Evolutionary conservation across 1,140 invertebrate species (phyloP).

Genomic region (Drosophila trapezifrons): DNA sequence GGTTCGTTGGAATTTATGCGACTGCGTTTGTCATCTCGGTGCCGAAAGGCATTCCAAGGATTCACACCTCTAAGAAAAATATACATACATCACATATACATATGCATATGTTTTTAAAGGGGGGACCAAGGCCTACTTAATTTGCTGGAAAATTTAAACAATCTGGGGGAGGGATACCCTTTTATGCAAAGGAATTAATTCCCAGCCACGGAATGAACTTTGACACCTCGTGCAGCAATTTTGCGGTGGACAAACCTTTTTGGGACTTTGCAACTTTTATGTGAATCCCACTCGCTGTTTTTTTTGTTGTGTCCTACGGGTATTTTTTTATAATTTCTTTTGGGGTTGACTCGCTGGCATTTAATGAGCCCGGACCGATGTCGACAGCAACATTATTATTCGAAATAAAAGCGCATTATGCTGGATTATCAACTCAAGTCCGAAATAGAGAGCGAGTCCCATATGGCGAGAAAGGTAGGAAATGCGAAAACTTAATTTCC

Average conservation of each 20-base stretch:
- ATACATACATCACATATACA: slow-evolving; percentile 13
- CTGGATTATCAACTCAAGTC: slow-evolving; percentile 78
- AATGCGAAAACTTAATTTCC: slow-evolving; percentile 82
- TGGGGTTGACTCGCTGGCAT: slow-evolving; percentile 37
- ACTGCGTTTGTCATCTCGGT: slow-evolving; percentile 69
- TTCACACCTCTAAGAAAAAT: slow-evolving; percentile 67
- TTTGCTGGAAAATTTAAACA: slow-evolving; percentile 83
- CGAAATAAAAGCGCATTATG: slow-evolving; percentile 84
- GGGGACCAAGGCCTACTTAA: slow-evolving; percentile 63
- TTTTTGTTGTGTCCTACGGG: background rate
- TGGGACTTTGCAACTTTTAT: slow-evolving; percentile 60
- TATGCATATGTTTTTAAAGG: slow-evolving; percentile 28
- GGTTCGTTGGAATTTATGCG: slow-evolving; percentile 69
- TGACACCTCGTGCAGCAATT: slow-evolving; percentile 84
- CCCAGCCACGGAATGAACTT: slow-evolving; percentile 75
- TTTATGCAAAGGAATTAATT: slow-evolving; percentile 73
- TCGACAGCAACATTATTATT: slow-evolving; percentile 84
- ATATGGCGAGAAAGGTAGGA: slow-evolving; percentile 66
- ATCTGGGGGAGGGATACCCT: slow-evolving; percentile 6
- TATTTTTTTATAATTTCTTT: slow-evolving; percentile 14
- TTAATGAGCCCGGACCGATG: slow-evolving; percentile 79
- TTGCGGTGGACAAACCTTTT: slow-evolving; percentile 79
- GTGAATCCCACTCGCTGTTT: slow-evolving; percentile 26
- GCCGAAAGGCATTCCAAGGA: slow-evolving; percentile 58
- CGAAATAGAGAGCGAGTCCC: slow-evolving; percentile 14